Evolutionary conservation across 2,113 vertebrate species (phyloP).

Genomic region (Rhombomys opimus): DNA sequence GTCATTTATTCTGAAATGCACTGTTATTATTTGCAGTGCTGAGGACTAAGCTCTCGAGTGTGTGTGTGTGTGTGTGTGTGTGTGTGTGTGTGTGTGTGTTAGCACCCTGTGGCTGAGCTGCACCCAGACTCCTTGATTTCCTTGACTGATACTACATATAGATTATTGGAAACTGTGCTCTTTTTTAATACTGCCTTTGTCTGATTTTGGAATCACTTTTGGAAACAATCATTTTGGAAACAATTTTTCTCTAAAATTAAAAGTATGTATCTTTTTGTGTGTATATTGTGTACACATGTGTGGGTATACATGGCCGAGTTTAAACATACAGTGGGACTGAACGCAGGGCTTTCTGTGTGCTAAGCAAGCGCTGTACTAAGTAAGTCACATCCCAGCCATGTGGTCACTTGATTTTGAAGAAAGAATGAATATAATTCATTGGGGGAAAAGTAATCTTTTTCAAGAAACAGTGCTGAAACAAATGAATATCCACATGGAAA

Average conservation of each 20-base stretch:
- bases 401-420: not conserved
- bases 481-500: no score
- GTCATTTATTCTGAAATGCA: not conserved
- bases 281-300: not conserved
- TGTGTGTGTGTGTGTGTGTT: not conserved
- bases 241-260: not conserved
- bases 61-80: not conserved
- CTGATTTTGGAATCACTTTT: not conserved
- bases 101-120: not conserved
- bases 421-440: not conserved
- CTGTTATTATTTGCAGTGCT: not conserved
- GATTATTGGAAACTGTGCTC: not conserved
- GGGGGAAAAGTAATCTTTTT: not conserved
- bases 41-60: not conserved
- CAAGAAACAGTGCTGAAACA: not conserved
- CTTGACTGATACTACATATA: not conserved
- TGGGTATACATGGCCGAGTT: not conserved
- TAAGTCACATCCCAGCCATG: not conserved
- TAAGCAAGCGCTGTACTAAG: not conserved
- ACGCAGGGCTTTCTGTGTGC: not conserved
- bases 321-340: not conserved
- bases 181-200: constrained; percentile 10
- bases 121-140: not conserved
- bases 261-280: no score
- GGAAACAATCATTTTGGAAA: no score